Percentiles rank a stretch among this genome's conserved stretches.
These are phyloP conservation scores for Rhopilema esculentum DNA, from an alignment of 30 jellyfish, hydroid and myxozoan genomes.

Conservation along the genomic window DNA sequence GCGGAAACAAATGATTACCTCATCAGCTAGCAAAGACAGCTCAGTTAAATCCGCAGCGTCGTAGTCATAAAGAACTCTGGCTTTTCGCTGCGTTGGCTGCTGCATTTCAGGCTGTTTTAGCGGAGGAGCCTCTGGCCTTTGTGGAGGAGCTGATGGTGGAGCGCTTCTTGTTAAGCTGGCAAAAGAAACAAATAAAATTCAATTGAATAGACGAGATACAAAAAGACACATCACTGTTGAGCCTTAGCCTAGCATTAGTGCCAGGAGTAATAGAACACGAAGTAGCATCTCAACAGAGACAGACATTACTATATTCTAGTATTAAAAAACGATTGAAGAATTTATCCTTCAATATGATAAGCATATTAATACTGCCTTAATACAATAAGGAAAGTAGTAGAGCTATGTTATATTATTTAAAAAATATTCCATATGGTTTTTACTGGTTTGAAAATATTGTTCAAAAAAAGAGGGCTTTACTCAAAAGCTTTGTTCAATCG, in stretches of 20 bases:
- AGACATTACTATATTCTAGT: no score
- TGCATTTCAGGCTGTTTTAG: slow-evolving; percentile 29
- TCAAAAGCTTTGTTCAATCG: no score
- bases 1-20: slow-evolving; percentile 54
- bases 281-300: no score
- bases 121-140: slow-evolving; percentile 67
- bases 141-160: slow-evolving; percentile 71
- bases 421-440: no score
- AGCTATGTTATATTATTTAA: no score
- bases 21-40: slow-evolving; percentile 95
- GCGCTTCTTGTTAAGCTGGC: slow-evolving; percentile 44
- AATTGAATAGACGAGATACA: background rate
- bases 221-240: background rate
- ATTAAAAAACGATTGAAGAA: no score
- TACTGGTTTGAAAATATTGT: no score
- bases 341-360: no score
- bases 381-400: no score
- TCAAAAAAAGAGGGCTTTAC: no score
- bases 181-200: background rate
- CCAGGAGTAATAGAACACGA: no score
- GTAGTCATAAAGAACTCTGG: slow-evolving; percentile 90
- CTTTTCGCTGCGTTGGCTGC: slow-evolving; percentile 67
- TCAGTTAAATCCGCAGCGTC: slow-evolving; percentile 90
- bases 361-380: no score
- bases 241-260: background rate